Percentiles rank a stretch among this genome's conserved stretches.
Conservation (phyloP, 1,140 invertebrate species). For the Frieseomelitta varia region DNA sequence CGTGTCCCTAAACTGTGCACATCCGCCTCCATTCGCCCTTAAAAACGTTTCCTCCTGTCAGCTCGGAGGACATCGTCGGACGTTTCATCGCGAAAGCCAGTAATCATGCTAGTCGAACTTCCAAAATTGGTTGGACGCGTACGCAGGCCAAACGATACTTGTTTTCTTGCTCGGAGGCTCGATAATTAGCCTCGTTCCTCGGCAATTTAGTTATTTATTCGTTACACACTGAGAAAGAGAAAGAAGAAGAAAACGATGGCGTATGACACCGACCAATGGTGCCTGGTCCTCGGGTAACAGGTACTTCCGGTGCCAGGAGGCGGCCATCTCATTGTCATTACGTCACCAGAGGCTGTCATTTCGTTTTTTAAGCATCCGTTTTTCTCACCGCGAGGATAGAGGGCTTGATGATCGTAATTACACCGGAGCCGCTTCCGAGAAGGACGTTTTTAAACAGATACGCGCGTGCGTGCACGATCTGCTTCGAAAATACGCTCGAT, state of each 20-base stretch:
- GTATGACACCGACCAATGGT: slow-evolving; percentile 53
- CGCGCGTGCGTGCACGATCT: slow-evolving; percentile 13
- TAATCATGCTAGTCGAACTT: slow-evolving; percentile 47
- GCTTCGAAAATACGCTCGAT: slow-evolving; percentile 20
- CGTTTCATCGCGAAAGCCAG: slow-evolving; percentile 34
- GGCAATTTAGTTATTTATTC: slow-evolving; percentile 66
- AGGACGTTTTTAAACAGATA: slow-evolving; percentile 47
- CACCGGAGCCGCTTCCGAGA: slow-evolving; percentile 40
- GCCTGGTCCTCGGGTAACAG: slow-evolving; percentile 53
- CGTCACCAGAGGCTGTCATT: slow-evolving; percentile 70
- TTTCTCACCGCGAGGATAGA: slow-evolving; percentile 64
- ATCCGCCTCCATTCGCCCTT: not conserved
- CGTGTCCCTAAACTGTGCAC: not conserved
- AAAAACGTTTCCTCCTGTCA: slow-evolving; percentile 36
- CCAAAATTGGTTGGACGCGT: slow-evolving; percentile 34
- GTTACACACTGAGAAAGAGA: slow-evolving; percentile 40
- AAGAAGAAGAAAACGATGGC: slow-evolving; percentile 27
- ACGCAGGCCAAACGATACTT: slow-evolving; percentile 14
- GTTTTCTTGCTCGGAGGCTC: slow-evolving; percentile 49
- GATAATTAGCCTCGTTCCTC: slow-evolving; percentile 62
- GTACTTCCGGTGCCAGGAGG: slow-evolving; percentile 66
- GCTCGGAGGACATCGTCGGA: slow-evolving; percentile 30
- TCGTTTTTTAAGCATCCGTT: slow-evolving; percentile 68
- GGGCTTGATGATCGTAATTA: slow-evolving; percentile 65
- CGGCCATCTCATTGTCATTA: slow-evolving; percentile 70